Conservation (phyloP, 2,113 vertebrate genomes). For the Orycteropus afer region DNA sequence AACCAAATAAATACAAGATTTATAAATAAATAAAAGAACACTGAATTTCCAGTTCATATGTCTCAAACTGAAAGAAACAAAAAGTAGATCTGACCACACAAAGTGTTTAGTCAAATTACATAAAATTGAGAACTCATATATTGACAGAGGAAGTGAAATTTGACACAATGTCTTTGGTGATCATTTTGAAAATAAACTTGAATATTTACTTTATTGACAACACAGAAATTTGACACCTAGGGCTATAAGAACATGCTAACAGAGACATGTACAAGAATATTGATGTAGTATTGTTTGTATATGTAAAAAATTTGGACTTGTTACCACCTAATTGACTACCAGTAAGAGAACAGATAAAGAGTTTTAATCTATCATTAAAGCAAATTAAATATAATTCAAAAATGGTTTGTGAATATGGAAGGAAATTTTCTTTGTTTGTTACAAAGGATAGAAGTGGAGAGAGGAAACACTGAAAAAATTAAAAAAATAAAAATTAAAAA, state of each 20-base stretch:
- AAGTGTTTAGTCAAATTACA: not conserved
- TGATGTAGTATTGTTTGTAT: not conserved
- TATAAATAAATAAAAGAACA: not conserved
- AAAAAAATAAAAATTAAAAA: slow-evolving; percentile 9
- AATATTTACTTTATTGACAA: not conserved
- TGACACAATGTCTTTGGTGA: not conserved
- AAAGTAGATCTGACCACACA: not conserved
- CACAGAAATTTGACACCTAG: not conserved
- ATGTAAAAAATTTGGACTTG: not conserved
- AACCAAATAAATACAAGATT: not conserved
- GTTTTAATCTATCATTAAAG: not conserved
- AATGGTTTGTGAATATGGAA: too few relatives aligned
- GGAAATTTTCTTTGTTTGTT: too few relatives aligned
- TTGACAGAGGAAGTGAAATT: not conserved
- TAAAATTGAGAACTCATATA: not conserved
- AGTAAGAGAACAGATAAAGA: not conserved
- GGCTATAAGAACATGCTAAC: not conserved
- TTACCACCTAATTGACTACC: not conserved
- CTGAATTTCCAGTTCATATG: not conserved
- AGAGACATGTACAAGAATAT: not conserved
- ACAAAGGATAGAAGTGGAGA: too few relatives aligned
- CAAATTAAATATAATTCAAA: not conserved
- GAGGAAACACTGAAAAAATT: too few relatives aligned
- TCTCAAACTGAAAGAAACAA: not conserved
- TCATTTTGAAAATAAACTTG: not conserved